Evolutionary conservation across 2,888 invertebrate species (phyloP).

Genomic region (Eilema sororculum): DNA sequence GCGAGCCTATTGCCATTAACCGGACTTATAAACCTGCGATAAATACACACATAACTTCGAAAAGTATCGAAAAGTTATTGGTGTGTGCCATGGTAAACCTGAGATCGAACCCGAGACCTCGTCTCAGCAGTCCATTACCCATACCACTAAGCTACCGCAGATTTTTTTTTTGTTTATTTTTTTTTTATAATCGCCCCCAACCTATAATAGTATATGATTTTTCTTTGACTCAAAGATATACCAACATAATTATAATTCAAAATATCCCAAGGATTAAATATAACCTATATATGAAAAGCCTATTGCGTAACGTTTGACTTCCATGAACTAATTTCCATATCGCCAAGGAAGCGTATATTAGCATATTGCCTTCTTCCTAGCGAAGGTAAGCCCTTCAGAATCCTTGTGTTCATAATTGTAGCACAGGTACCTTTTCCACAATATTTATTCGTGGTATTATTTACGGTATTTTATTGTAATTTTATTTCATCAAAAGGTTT

Average conservation of each 20-base stretch:
- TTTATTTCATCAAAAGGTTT: not conserved
- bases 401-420: constrained; percentile 4
- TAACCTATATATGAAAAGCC: constrained; percentile 9
- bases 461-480: not conserved
- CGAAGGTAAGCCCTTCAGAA: constrained; percentile 12
- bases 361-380: constrained; percentile 13
- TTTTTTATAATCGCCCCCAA: no score
- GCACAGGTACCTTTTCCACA: not conserved
- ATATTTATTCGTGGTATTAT: not conserved
- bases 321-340: constrained; percentile 31
- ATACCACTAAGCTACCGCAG: no score
- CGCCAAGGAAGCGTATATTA: constrained; percentile 24
- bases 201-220: no score
- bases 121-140: no score
- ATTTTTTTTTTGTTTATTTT: no score
- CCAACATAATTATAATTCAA: not conserved
- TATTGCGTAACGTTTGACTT: constrained; percentile 14
- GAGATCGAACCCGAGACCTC: no score
- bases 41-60: no score
- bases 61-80: no score
- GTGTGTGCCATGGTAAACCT: no score
- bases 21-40: no score
- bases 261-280: not conserved
- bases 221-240: not conserved
- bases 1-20: no score